A percentile compares a stretch with the other conserved stretches of the same genome.
Evolutionary conservation across 2,797 vertebrate species (phyloP).

Genomic region (Parauchenoglanis ngamensis): DNA sequence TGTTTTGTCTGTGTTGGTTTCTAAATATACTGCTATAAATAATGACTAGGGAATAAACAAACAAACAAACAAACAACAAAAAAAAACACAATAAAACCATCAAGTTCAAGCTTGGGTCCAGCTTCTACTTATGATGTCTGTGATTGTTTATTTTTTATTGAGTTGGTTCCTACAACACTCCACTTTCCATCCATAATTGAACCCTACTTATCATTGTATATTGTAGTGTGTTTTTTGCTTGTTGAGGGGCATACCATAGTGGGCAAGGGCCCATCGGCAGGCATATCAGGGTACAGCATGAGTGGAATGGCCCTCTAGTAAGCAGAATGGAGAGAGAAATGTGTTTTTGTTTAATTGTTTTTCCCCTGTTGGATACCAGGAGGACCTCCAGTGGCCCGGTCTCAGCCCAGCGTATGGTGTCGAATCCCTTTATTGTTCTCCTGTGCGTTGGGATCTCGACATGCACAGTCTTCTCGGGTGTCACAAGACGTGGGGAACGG

Average conservation of each 20-base stretch:
- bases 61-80: too few relatives aligned
- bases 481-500: slow-evolving; percentile 86
- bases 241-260: slow-evolving; percentile 61
- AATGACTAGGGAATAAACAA: slow-evolving; percentile 43
- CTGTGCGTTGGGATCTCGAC: slow-evolving; percentile 80
- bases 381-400: background rate
- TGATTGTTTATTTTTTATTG: slow-evolving; percentile 32
- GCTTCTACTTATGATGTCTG: slow-evolving; percentile 32
- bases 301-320: slow-evolving; percentile 59
- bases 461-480: slow-evolving; percentile 82
- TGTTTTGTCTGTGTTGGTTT: slow-evolving; percentile 3
- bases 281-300: slow-evolving; percentile 72
- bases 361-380: slow-evolving; percentile 3
- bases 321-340: slow-evolving; percentile 68
- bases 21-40: slow-evolving; percentile 38
- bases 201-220: slow-evolving; percentile 25
- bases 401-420: slow-evolving; percentile 67
- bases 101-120: slow-evolving; percentile 15
- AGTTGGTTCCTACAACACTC: slow-evolving; percentile 32
- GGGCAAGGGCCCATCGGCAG: slow-evolving; percentile 75
- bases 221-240: slow-evolving; percentile 40
- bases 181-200: slow-evolving; percentile 21
- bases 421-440: slow-evolving; percentile 73
- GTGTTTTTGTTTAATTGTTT: slow-evolving; percentile 54
- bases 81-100: slow-evolving; percentile 23